These are phyloP conservation scores for Lasioglossum pauxillum DNA, from an alignment of 2,888 invertebrate species.

Conservation along the genomic window DNA sequence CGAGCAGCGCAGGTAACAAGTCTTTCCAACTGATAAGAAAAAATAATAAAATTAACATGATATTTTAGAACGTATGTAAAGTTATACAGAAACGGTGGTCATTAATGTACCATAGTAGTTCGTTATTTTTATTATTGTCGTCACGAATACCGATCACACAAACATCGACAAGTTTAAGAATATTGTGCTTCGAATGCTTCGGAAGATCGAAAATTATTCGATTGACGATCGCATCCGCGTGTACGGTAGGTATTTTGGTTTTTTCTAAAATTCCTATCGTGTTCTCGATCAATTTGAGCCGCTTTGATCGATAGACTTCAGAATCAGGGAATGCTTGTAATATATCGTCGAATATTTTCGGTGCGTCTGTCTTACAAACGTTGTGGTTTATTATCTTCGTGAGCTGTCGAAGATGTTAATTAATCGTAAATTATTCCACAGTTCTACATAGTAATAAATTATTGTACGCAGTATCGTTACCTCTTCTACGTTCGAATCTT, in stretches of 20 bases:
- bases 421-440: background rate
- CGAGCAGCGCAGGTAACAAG: constrained; percentile 87
- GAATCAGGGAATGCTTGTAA: constrained; percentile 76
- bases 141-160: constrained; percentile 86
- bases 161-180: constrained; percentile 86
- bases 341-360: constrained; percentile 77
- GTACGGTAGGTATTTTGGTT: constrained; percentile 82
- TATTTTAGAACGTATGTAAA: background rate
- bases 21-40: constrained; percentile 88
- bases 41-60: background rate
- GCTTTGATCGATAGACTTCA: constrained; percentile 75
- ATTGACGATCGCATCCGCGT: constrained; percentile 85
- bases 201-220: constrained; percentile 85
- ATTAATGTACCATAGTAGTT: constrained; percentile 83
- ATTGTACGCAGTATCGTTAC: constrained; percentile 11
- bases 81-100: background rate
- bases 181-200: constrained; percentile 85
- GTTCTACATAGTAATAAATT: background rate
- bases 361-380: constrained; percentile 75
- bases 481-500: constrained; percentile 32
- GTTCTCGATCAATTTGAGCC: constrained; percentile 77
- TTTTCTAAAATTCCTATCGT: constrained; percentile 83
- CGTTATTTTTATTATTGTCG: constrained; percentile 84
- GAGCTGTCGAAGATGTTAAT: constrained; percentile 73
- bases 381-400: constrained; percentile 71